Percentiles rank a stretch among this genome's conserved stretches.
Evolutionary conservation across 2,797 vertebrate genomes (phyloP).

Genomic region (Enteromius argenteus): DNA sequence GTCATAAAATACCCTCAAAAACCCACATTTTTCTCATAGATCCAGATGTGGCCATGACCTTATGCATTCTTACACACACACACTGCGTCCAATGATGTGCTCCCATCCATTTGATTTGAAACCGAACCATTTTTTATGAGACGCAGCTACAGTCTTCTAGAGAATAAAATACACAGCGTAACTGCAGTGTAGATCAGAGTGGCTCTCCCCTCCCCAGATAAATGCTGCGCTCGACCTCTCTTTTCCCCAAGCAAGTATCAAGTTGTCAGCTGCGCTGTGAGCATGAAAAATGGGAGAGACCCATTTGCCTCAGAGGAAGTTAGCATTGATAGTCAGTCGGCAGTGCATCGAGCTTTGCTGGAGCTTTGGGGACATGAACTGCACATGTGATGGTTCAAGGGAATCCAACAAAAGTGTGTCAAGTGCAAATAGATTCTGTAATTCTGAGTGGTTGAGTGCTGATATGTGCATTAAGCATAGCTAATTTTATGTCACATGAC

Average conservation of each 20-base stretch:
- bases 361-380: background rate
- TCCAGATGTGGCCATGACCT: background rate
- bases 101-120: slow-evolving; percentile 38
- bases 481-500: background rate
- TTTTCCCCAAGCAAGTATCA: slow-evolving; percentile 55
- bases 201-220: slow-evolving; percentile 24
- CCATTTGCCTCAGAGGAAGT: slow-evolving; percentile 36
- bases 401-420: slow-evolving; percentile 8
- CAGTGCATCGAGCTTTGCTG: slow-evolving; percentile 2
- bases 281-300: slow-evolving; percentile 43
- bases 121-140: slow-evolving; percentile 29
- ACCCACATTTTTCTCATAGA: slow-evolving; percentile 5
- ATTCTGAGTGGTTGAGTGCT: background rate
- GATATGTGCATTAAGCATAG: background rate
- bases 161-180: slow-evolving; percentile 49
- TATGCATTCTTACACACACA: background rate
- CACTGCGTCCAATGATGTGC: background rate
- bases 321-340: slow-evolving; percentile 4
- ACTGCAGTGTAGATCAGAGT: slow-evolving; percentile 56
- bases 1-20: slow-evolving; percentile 4
- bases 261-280: slow-evolving; percentile 56
- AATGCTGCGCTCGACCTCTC: slow-evolving; percentile 44
- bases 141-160: slow-evolving; percentile 37
- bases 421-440: background rate
- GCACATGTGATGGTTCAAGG: slow-evolving; percentile 4